A percentile compares a stretch with the other conserved stretches of the same genome.
Conservation (phyloP, 2,797 vertebrate genomes). For the Hippocampus kuda region DNA sequence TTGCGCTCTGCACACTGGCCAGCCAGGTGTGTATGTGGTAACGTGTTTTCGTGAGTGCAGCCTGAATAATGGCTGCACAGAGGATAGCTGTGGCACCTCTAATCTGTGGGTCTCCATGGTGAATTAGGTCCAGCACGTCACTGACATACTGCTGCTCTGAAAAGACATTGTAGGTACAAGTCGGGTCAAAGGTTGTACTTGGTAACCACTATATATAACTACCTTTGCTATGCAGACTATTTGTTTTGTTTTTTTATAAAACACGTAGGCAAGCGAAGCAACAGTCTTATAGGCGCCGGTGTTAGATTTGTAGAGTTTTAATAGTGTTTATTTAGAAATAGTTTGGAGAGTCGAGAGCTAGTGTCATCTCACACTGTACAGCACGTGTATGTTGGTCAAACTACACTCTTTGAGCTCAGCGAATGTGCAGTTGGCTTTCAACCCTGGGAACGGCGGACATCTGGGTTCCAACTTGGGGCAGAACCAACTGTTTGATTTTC, state of each 20-base stretch:
- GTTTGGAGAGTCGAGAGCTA: too few species aligned
- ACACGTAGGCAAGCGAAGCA: background rate
- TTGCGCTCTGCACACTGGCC: constrained; percentile 65
- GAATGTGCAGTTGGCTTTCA: too few species aligned
- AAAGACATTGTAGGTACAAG: constrained; percentile 5
- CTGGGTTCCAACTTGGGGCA: too few species aligned
- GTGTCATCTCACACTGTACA: too few species aligned
- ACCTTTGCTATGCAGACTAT: background rate
- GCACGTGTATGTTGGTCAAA: too few species aligned
- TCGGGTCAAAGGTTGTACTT: background rate
- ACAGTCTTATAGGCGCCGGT: background rate
- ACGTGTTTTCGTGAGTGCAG: constrained; percentile 81
- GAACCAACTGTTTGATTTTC: too few species aligned
- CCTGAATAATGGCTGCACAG: constrained; percentile 80
- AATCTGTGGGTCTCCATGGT: constrained; percentile 93
- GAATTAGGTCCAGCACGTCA: constrained; percentile 78
- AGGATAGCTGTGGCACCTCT: constrained; percentile 89
- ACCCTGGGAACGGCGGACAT: too few species aligned
- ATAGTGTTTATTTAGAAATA: too few species aligned
- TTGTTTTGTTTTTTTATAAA: background rate
- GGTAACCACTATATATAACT: background rate
- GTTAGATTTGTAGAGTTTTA: too few species aligned
- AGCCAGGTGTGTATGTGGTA: constrained; percentile 84
- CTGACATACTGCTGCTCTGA: constrained; percentile 89
- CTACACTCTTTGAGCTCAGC: too few species aligned